Base-by-base conservation (phyloP, 2,888 invertebrate species). In the Eupeodes luniger region DNA sequence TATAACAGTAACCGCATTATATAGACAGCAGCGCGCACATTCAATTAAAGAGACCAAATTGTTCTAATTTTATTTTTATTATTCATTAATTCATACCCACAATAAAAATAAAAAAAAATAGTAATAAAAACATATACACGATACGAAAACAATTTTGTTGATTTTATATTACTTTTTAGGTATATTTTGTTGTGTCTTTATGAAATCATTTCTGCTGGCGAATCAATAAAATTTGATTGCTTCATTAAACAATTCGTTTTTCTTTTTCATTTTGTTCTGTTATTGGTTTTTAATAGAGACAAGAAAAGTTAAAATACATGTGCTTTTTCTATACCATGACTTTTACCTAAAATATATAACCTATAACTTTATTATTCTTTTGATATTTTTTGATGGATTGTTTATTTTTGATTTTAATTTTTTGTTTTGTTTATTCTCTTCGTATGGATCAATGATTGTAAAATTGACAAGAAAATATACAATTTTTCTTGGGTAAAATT, bases 211-310 rank as follows among this genome's bases (percentile, higher is more conserved):
- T 47, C 1, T 64, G 27, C 44, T 9, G 12, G 27, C 7, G 47
- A 64, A 64, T 64, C 64, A 64, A 64, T 64, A 47, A 64, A 64
- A 12, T 64, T 64, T 64, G 64, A 64, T 64, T 64, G 64, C 64
- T 64, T 64, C 64, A 64, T 64, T 64, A 47, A 64, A n/a, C 14
- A 27, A 19, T 44, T n/a, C 44, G 40, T 62, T 40, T 62, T 62
- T 19, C 19, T 19, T 27, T 6, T 64, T 19, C 19, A 19, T 40
- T n/a, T 14, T 36, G 1, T 64, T 6, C 6, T 47, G 19, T 47
- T 64, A 40, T 34, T 64, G 19, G 19, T 64, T 44, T 19, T 61
- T 40, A 7, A 47, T 12, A 12, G 10, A 19, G 11, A 27, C 44
- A 64, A 19, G 14, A 12, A 64, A 47, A 27, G 27, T 27, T 27